Percentiles rank a stretch among this genome's conserved stretches.
These are phyloP conservation scores for Anas bahamensis DNA, from an alignment of 2,797 vertebrate species.

Conservation along the genomic window DNA sequence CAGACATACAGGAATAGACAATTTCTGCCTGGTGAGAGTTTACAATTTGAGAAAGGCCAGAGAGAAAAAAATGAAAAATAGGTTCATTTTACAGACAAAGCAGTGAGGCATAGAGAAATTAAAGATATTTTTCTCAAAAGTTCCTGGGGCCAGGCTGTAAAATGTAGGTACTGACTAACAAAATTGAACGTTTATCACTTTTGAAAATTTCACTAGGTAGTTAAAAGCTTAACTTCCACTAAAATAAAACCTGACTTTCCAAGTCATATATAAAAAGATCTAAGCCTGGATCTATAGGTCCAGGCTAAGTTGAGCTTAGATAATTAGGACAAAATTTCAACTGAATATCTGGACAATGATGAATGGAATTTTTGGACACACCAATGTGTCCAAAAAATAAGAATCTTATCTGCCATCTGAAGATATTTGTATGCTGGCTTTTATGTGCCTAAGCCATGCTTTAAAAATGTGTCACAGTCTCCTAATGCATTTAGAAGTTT, in stretches of 20 bases:
- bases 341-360: background rate
- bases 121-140: background rate
- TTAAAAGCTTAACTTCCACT: background rate
- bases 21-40: background rate
- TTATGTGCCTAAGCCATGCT: background rate
- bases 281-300: background rate
- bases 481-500: background rate
- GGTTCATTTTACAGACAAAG: background rate
- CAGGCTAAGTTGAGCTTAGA: background rate
- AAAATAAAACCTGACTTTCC: background rate
- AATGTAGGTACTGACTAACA: background rate
- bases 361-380: background rate
- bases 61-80: background rate
- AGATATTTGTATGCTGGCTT: background rate
- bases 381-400: background rate
- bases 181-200: background rate
- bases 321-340: background rate
- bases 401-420: background rate
- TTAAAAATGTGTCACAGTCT: background rate
- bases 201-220: background rate
- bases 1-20: background rate
- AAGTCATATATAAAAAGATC: background rate
- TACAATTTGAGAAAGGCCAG: background rate
- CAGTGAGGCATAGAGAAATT: background rate
- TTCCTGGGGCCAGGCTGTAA: background rate